Base-by-base conservation (phyloP, 2,888 invertebrate species). In the Cheilosia vulpina region DNA sequence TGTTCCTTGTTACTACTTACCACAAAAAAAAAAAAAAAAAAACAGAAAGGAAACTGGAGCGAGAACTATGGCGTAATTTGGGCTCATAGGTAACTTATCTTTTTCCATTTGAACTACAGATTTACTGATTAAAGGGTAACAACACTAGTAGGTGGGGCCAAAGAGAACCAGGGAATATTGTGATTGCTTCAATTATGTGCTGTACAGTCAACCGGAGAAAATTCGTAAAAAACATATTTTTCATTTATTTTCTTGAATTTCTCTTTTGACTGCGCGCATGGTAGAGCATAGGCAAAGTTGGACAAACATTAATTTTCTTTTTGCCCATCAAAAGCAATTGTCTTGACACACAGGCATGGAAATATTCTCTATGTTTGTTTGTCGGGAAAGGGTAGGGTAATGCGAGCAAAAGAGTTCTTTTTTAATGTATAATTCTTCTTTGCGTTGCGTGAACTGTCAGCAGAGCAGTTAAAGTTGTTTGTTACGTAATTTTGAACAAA, bases 41-140 rank as follows among this genome's bases (percentile, higher is more conserved):
- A 31, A 31, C 11, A 13, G 45, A 9, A 9, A 17, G 31, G 21
- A 24, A 41, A 21, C 47, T 4, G 15, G 58, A 65, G 24, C 13
- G 58, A 47, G 34, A 15, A 34, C 38, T 34, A 45, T 52, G 53
- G 60, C 66, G 75, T 76, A 76, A 76, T 68, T 69, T 58, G 31
- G 58, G 58, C 63, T 63, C 81, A 27, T 43, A 66, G 55, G 68
- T 55, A 65, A 52, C 66, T 41, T 47, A 52, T 21, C 11, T 57
- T 47, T 41, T 41, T 47, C 11, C 55, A 52, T 24, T n/a, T 68
- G n/a, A 41, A 38, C 27, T 43, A 21, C 45, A 38, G 17, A 24
- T 31, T 55, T 55, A 31, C 45, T 45, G 66, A 17, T 24, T 13
- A 24, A 19, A 34, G 15, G 31, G 66, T 24, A n/a, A 34, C 21